Conservation (phyloP, 1,140 invertebrate genomes). For the Zophobas atratus region DNA sequence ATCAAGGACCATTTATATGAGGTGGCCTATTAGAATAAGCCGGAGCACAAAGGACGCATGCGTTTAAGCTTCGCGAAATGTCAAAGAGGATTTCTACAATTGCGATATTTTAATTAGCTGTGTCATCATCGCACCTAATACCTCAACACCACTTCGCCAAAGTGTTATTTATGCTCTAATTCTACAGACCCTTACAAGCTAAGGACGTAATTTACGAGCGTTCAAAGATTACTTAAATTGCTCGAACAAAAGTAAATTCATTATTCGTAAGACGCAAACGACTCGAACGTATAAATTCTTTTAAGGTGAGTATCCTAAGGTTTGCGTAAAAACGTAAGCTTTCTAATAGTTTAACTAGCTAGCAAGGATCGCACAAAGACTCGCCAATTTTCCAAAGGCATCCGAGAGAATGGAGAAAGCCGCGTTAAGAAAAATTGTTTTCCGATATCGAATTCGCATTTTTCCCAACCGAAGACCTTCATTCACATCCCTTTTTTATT, state of each 20-base stretch:
- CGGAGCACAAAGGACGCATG: background rate
- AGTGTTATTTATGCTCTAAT: slow-evolving; percentile 62
- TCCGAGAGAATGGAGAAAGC: slow-evolving; percentile 48
- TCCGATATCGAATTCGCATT: slow-evolving; percentile 57
- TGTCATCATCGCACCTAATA: slow-evolving; percentile 58
- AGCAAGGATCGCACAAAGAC: slow-evolving; percentile 45
- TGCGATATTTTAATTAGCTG: slow-evolving; percentile 61
- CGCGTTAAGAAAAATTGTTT: slow-evolving; percentile 56
- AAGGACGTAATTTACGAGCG: slow-evolving; percentile 55
- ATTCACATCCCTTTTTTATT: slow-evolving; percentile 54
- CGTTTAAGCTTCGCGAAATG: slow-evolving; percentile 7
- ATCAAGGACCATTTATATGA: slow-evolving; percentile 47
- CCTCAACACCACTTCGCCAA: slow-evolving; percentile 55
- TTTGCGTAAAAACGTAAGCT: too few relatives aligned
- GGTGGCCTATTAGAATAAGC: slow-evolving; percentile 18
- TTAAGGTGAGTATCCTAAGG: background rate
- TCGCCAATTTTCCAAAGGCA: slow-evolving; percentile 46
- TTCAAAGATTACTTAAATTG: slow-evolving; percentile 54
- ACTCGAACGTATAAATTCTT: background rate
- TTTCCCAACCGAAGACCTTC: slow-evolving; percentile 41
- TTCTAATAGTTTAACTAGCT: slow-evolving; percentile 28
- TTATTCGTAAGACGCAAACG: slow-evolving; percentile 3
- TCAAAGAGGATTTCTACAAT: slow-evolving; percentile 57
- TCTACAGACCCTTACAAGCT: slow-evolving; percentile 43
- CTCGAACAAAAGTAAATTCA: slow-evolving; percentile 54